phyloP scores from a whole-genome alignment of 2,113 vertebrate species.

The Sylvietta virens region DNA sequence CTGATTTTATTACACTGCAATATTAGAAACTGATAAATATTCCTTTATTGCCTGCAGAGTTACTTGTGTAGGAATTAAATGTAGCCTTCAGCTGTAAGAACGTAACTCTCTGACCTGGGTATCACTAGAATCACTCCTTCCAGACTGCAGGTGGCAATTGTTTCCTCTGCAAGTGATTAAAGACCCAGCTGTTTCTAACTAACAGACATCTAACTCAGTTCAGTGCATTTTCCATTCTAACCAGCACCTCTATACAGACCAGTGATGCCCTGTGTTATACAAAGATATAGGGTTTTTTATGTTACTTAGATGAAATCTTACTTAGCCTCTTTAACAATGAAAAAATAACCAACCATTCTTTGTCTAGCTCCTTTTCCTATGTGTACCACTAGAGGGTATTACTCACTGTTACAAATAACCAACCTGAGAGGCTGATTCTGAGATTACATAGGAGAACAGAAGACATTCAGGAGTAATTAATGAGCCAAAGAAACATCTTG shows the following conservation, averaged over 20 bases:
- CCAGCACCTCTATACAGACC: not conserved
- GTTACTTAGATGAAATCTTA: not conserved
- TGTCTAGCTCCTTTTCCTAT: not conserved
- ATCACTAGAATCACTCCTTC: not conserved
- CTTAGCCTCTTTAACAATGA: not conserved
- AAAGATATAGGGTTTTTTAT: not conserved
- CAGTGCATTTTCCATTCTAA: not conserved
- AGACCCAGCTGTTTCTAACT: not conserved
- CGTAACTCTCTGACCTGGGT: not conserved
- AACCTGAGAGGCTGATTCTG: not conserved
- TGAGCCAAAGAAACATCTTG: not conserved
- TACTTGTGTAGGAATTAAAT: not conserved
- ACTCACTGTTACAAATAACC: not conserved
- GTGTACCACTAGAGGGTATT: slow-evolving; percentile 45
- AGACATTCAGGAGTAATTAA: not conserved
- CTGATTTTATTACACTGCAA: not conserved
- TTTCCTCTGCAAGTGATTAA: not conserved
- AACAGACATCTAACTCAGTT: not conserved
- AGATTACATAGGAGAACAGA: not conserved
- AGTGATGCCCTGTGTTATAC: not conserved
- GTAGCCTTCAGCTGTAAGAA: not conserved
- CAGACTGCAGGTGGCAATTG: not conserved
- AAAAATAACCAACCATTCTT: not conserved
- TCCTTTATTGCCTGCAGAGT: not conserved
- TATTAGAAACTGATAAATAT: not conserved